A percentile compares a stretch with the other conserved stretches of the same genome.
phyloP scores from a whole-genome alignment of 2,888 invertebrate genomes.

The Phragmatobia fuliginosa region DNA sequence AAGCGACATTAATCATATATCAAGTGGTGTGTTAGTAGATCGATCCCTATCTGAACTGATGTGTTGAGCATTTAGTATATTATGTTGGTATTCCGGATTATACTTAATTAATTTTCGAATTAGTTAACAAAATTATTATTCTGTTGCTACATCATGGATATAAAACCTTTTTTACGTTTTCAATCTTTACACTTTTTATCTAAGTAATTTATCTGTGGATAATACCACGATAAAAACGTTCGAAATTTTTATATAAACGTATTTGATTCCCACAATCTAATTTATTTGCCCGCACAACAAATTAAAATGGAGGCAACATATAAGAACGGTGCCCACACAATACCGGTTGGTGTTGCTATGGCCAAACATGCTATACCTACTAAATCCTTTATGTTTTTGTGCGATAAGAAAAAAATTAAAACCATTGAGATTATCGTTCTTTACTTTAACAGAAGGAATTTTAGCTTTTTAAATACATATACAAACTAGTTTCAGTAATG shows the following conservation, averaged over 20 bases:
- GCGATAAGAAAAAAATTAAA: conserved; percentile 3
- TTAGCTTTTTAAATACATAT: too few species aligned
- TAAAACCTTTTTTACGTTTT: not conserved
- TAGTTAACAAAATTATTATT: not conserved
- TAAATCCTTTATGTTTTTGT: conserved; percentile 7
- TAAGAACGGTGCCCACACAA: conserved; percentile 28
- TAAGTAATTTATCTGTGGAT: not conserved
- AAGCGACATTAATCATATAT: conserved; percentile 27
- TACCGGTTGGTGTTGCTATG: conserved; percentile 21
- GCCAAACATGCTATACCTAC: not conserved
- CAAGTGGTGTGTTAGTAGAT: conserved; percentile 20
- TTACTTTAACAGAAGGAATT: too few species aligned
- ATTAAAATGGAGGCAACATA: conserved; percentile 25
- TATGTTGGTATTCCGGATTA: not conserved
- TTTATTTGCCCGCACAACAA: conserved; percentile 29
- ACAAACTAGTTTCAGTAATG: conserved; percentile 11
- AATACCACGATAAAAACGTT: not conserved
- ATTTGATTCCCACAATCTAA: conserved; percentile 23
- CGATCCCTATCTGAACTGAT: not conserved
- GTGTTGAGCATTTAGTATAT: not conserved
- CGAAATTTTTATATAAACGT: not conserved
- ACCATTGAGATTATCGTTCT: not conserved
- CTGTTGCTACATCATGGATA: not conserved
- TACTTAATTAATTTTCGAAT: not conserved
- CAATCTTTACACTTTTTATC: not conserved